Base-by-base conservation (phyloP, 1,140 invertebrate genomes). In the Macrostomum lignano region DNA sequence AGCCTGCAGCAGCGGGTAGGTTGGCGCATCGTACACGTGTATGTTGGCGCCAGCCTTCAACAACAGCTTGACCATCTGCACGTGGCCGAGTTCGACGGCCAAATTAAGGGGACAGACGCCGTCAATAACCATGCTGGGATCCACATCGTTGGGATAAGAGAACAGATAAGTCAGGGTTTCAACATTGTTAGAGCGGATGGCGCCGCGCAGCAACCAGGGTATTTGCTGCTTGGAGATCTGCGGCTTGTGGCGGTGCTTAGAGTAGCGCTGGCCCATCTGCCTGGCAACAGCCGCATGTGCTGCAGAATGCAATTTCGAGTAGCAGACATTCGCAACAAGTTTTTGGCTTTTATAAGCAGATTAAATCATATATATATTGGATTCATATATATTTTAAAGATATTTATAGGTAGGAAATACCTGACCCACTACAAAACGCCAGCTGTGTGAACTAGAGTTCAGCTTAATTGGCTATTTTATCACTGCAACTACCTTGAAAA, bases 61-160 rank as follows among this genome's bases (percentile, higher is more conserved):
- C n/a, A 37, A 20, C n/a, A 37, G 32, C 36, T 37, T 37, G 9
- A 37, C 36, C 31, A 34, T 35, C 20, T 37, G 36, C 10, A 37
- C 14, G 21, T 30, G 31, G 7, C 36, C 36, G n/a, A 35, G 15
- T 19, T 37, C 31, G 5, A 37, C 36, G 3, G 36, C 31, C 23
- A 37, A 14, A 36, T 37, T 37, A 10, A 37, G 11, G 7, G 36
- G 36, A 19, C 36, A 35, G 30, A 35, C 17, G 21, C 36, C 36
- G 17, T 35, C 36, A 11, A 37, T 37, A 15, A 37, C 36, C 36
- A 37, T 37, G 31, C 36, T 37, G 10, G 36, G 36, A 36, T 37
- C 25, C 4, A 37, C 36, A 11, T 36, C 36, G 20, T 37, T 33
- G 7, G 36, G 36, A 35, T 37, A 31, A 17, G 15, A 34, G 21